Evolutionary conservation across 2,113 vertebrate species (phyloP).

Genomic region (Chlamydotis undulata): DNA sequence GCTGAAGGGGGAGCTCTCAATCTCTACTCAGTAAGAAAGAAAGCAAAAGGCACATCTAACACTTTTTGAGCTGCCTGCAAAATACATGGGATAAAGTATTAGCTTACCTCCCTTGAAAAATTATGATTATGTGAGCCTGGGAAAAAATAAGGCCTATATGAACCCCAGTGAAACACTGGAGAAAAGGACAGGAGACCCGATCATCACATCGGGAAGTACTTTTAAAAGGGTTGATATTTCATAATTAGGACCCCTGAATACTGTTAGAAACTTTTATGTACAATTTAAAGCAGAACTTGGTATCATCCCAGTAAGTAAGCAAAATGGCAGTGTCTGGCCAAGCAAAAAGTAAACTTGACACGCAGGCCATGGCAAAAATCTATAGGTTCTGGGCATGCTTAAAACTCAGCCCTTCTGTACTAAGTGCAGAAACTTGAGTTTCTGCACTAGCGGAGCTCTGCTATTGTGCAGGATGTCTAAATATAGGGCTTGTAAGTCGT

Average conservation of each 20-base stretch:
- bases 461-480: no score
- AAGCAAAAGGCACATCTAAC: not conserved
- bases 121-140: not conserved
- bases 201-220: not conserved
- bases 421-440: not conserved
- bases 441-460: not conserved
- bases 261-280: not conserved
- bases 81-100: not conserved
- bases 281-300: not conserved
- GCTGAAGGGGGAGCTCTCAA: constrained; percentile 53
- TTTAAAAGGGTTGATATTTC: not conserved
- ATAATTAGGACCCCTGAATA: not conserved
- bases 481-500: no score
- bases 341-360: not conserved
- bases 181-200: not conserved
- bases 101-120: not conserved
- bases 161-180: not conserved
- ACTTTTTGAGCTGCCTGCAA: not conserved
- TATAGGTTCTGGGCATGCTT: not conserved
- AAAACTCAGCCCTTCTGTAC: not conserved
- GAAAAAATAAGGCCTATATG: not conserved
- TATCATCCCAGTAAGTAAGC: not conserved
- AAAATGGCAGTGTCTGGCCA: not conserved
- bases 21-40: not conserved
- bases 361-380: not conserved